Percentiles rank a stretch among this genome's conserved stretches.
Conservation (phyloP, 2,113 vertebrate species). For the Engraulis encrasicolus region DNA sequence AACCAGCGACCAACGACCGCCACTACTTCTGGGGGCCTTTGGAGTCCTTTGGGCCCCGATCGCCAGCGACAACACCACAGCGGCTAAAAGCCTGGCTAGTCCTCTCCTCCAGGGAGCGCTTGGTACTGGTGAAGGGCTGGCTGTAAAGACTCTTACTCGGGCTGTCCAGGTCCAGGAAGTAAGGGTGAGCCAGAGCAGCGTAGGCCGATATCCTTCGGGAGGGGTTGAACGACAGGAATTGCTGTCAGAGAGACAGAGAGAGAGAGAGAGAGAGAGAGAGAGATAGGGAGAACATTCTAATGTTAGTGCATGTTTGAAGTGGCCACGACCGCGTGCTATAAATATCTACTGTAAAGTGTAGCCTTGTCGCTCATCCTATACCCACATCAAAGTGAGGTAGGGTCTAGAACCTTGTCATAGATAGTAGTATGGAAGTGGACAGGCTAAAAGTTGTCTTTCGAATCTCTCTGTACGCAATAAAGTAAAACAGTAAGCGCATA, state of each 20-base stretch:
- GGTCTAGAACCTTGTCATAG: too few species aligned
- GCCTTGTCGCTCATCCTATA: too few species aligned
- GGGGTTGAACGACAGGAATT: constrained; percentile 94
- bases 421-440: too few species aligned
- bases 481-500: neutral
- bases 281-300: neutral
- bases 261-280: constrained; percentile 2
- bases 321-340: neutral
- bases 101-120: constrained; percentile 85
- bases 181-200: constrained; percentile 90
- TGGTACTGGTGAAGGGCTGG: constrained; percentile 86
- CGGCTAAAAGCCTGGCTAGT: constrained; percentile 64
- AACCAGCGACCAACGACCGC: too few species aligned
- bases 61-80: neutral
- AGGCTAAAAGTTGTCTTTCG: too few species aligned
- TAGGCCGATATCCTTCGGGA: constrained; percentile 94
- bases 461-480: too few species aligned
- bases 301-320: neutral
- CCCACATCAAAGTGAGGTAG: too few species aligned
- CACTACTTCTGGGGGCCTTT: constrained; percentile 62
- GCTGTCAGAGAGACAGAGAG: constrained; percentile 72
- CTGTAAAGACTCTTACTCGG: constrained; percentile 85
- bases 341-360: neutral
- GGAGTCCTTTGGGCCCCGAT: constrained; percentile 17
- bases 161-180: constrained; percentile 93